Conservation (phyloP, 2,888 invertebrate species). For the Cremastinae sp. region DNA sequence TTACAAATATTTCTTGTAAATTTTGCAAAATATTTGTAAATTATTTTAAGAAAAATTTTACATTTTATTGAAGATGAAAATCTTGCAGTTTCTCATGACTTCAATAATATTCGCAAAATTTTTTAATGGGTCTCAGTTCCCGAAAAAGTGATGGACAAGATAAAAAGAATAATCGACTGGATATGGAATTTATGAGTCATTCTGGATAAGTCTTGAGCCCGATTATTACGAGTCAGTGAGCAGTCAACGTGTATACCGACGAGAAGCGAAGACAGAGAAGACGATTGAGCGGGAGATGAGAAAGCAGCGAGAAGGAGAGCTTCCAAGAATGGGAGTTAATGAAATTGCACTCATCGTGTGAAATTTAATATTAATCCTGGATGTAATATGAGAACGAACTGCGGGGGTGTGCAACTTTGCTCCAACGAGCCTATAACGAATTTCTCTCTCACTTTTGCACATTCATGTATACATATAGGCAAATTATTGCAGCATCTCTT, state of each 20-base stretch:
- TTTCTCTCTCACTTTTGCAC: constrained; percentile 43
- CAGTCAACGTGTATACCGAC: constrained; percentile 1
- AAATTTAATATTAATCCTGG: constrained; percentile 79
- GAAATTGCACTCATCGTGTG: constrained; percentile 78
- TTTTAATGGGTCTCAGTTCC: no score
- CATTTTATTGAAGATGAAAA: no score
- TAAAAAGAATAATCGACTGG: not conserved
- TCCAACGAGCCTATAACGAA: constrained; percentile 43
- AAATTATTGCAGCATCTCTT: constrained; percentile 6
- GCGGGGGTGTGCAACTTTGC: constrained; percentile 24
- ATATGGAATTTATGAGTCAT: constrained; percentile 69
- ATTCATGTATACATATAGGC: not conserved
- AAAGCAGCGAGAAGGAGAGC: constrained; percentile 19
- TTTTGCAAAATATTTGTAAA: no score
- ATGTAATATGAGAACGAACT: constrained; percentile 74
- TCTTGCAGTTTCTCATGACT: no score
- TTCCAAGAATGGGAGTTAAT: constrained; percentile 69
- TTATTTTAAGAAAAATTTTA: no score
- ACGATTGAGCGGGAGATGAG: constrained; percentile 54
- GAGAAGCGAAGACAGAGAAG: constrained; percentile 56
- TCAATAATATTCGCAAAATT: no score
- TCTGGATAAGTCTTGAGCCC: constrained; percentile 8
- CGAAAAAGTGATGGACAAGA: no score
- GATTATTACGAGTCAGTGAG: constrained; percentile 41
- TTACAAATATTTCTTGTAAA: no score